A percentile compares a stretch with the other conserved stretches of the same genome.
Conservation (phyloP, 2,113 vertebrate genomes). For the Gyps fulvus region DNA sequence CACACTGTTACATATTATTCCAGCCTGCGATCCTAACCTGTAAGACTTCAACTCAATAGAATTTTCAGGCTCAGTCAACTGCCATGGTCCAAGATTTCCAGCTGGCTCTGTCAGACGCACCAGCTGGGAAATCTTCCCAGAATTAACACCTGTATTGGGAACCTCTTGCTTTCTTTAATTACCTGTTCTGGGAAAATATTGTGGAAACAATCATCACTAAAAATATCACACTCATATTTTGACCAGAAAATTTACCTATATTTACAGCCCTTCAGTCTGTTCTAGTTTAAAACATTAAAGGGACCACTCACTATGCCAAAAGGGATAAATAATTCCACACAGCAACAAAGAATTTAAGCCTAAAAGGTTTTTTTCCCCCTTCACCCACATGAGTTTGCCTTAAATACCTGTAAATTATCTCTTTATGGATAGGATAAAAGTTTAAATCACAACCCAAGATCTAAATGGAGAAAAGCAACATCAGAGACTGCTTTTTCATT, state of each 20-base stretch:
- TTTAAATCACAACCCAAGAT: neutral
- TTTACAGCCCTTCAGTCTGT: neutral
- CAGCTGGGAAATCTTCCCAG: neutral
- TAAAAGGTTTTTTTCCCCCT: accelerated
- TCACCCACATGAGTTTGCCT: neutral
- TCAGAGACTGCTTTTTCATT: neutral
- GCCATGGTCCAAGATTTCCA: neutral
- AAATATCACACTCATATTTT: neutral
- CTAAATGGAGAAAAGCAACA: neutral
- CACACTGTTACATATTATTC: accelerated
- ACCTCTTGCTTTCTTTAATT: neutral
- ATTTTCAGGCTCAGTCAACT: neutral
- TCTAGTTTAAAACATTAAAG: neutral
- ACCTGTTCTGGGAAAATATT: neutral
- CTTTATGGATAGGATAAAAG: neutral
- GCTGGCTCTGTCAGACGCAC: neutral
- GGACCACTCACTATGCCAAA: neutral
- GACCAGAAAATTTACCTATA: neutral
- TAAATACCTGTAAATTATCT: neutral
- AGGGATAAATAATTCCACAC: neutral
- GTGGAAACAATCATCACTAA: neutral
- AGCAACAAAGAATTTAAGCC: neutral
- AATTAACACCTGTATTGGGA: neutral
- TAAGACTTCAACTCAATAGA: neutral
- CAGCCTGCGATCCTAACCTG: neutral